These are phyloP conservation scores for Lasioglossum lativentre DNA, from an alignment of 2,888 invertebrate species.

Conservation along the genomic window DNA sequence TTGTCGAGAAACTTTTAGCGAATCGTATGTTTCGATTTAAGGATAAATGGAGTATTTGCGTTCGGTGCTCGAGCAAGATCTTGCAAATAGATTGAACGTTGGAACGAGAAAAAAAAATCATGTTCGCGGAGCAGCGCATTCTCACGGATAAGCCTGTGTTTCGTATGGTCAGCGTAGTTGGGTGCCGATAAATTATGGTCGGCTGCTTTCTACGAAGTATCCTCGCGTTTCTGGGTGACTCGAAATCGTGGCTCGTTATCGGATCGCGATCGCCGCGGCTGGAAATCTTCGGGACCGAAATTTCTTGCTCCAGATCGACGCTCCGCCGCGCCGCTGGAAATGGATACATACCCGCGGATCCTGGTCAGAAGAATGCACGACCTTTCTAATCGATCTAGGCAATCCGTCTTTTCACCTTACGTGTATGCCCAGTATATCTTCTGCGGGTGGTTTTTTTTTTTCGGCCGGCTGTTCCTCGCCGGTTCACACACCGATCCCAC, in stretches of 20 bases:
- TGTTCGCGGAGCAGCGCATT: neutral
- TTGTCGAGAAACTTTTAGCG: neutral
- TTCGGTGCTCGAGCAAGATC: neutral
- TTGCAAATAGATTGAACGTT: neutral
- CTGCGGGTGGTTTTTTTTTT: constrained; percentile 25
- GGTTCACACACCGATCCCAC: constrained; percentile 38
- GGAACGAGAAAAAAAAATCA: neutral
- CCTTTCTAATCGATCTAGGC: constrained; percentile 64
- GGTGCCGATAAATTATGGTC: constrained; percentile 29
- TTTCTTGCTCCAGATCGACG: constrained; percentile 59
- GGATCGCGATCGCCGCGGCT: constrained; percentile 48
- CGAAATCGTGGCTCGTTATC: constrained; percentile 64
- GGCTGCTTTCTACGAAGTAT: constrained; percentile 10
- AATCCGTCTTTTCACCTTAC: constrained; percentile 63
- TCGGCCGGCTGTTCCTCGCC: constrained; percentile 22
- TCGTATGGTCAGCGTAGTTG: constrained; percentile 25
- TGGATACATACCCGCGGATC: constrained; percentile 43
- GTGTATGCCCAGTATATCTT: constrained; percentile 53
- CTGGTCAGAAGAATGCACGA: constrained; percentile 60
- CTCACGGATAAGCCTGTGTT: neutral
- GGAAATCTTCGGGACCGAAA: constrained; percentile 52
- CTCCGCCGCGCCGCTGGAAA: constrained; percentile 8
- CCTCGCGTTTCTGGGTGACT: constrained; percentile 53
- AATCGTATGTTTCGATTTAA: neutral
- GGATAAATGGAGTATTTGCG: neutral